Conservation (phyloP, 2,888 invertebrate genomes). For the Mimumesa dahlbomi region DNA sequence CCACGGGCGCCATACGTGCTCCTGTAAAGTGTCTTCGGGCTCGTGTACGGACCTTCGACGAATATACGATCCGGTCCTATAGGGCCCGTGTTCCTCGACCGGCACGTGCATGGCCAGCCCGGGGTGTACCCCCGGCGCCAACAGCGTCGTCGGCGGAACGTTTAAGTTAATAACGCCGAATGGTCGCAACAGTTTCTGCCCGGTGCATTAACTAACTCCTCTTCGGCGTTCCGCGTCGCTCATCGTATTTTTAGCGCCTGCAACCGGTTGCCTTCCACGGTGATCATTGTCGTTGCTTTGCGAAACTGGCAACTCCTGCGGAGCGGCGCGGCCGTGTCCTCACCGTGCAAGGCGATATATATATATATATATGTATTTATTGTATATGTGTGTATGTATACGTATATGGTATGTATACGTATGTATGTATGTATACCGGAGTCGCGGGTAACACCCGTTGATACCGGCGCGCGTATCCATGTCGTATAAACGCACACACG, state of each 20-base stretch:
- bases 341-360: constrained; percentile 25
- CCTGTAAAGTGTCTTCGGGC: constrained; percentile 15
- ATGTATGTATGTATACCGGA: not conserved
- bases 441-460: too few species aligned
- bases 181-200: constrained; percentile 69
- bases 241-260: constrained; percentile 75
- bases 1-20: constrained; percentile 3
- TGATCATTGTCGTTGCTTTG: constrained; percentile 78
- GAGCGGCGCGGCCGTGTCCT: constrained; percentile 32
- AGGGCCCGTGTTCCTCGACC: constrained; percentile 12
- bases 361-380: not conserved
- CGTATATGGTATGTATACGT: not conserved
- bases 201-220: constrained; percentile 69
- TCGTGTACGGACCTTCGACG: constrained; percentile 15
- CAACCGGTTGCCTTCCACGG: constrained; percentile 77
- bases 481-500: constrained; percentile 7
- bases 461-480: too few species aligned
- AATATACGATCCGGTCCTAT: constrained; percentile 3
- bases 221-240: constrained; percentile 56
- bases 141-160: constrained; percentile 3
- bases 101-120: constrained; percentile 26
- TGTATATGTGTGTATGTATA: not conserved
- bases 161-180: constrained; percentile 43
- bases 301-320: constrained; percentile 68
- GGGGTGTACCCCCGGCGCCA: constrained; percentile 20